Evolutionary conservation across 1,140 invertebrate species (phyloP).

Genomic region (Popillia japonica): DNA sequence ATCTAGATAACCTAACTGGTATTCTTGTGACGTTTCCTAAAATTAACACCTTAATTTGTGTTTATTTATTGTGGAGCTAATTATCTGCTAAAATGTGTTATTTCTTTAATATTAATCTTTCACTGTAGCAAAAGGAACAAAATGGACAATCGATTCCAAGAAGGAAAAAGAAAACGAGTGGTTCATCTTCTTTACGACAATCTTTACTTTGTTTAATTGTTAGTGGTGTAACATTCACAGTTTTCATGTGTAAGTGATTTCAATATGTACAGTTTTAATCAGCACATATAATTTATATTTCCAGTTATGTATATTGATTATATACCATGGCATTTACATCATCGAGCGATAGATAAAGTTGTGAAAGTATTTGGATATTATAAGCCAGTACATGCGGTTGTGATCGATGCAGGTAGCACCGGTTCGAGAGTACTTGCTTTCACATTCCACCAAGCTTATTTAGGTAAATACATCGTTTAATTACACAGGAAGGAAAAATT

Average conservation of each 20-base stretch:
- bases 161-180: constrained; percentile 49
- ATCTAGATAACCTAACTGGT: constrained; percentile 3
- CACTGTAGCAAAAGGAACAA: constrained; percentile 54
- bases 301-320: constrained; percentile 59
- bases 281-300: constrained; percentile 40
- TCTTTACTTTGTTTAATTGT: constrained; percentile 57
- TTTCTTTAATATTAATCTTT: background rate
- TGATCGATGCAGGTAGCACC: constrained; percentile 96
- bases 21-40: constrained; percentile 15
- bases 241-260: constrained; percentile 54
- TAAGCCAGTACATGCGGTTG: constrained; percentile 85
- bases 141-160: constrained; percentile 49
- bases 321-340: constrained; percentile 59
- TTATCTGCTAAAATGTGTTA: background rate
- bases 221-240: constrained; percentile 55
- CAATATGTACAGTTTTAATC: background rate
- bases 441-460: constrained; percentile 80
- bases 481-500: background rate
- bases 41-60: constrained; percentile 6
- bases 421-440: constrained; percentile 92
- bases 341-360: constrained; percentile 67
- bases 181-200: constrained; percentile 51
- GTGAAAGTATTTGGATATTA: constrained; percentile 74
- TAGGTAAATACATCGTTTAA: constrained; percentile 61
- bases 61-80: background rate